A percentile compares a stretch with the other conserved stretches of the same genome.
phyloP scores from a whole-genome alignment of 1,140 invertebrate genomes.

The Diorhabda elongata region DNA sequence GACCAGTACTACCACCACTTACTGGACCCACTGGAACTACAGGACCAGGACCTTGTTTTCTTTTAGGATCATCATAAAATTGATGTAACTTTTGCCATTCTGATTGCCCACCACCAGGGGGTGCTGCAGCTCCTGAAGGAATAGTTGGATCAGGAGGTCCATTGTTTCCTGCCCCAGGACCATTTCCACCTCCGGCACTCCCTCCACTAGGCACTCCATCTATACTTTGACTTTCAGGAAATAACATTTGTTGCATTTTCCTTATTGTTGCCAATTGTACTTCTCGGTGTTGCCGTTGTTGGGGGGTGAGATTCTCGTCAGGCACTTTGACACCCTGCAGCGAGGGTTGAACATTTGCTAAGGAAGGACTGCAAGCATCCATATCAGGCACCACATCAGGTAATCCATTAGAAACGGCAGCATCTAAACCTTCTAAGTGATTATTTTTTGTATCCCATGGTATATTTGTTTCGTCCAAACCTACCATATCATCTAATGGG shows the following conservation, averaged over 20 bases:
- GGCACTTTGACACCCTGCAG: slow-evolving; percentile 83
- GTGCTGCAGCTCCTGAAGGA: slow-evolving; percentile 45
- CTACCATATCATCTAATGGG: slow-evolving; percentile 52
- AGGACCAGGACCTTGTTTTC: slow-evolving; percentile 23
- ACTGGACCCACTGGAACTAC: slow-evolving; percentile 35
- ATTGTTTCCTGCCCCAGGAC: slow-evolving; percentile 18
- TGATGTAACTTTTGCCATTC: slow-evolving; percentile 87
- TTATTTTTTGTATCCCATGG: slow-evolving; percentile 47
- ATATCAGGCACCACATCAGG: slow-evolving; percentile 44
- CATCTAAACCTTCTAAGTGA: slow-evolving; percentile 43
- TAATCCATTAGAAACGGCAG: slow-evolving; percentile 43
- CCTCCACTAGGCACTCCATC: slow-evolving; percentile 28
- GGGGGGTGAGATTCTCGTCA: slow-evolving; percentile 93
- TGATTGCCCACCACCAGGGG: slow-evolving; percentile 55
- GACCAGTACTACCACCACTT: slow-evolving; percentile 27
- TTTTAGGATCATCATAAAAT: slow-evolving; percentile 63
- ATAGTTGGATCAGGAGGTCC: slow-evolving; percentile 28
- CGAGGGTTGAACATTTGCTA: slow-evolving; percentile 56
- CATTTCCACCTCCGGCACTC: slow-evolving; percentile 12
- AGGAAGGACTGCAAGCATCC: slow-evolving; percentile 51
- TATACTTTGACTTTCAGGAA: slow-evolving; percentile 67
- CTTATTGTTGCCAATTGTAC: slow-evolving; percentile 85
- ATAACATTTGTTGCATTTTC: slow-evolving; percentile 89
- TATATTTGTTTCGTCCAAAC: slow-evolving; percentile 42
- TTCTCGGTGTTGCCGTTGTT: slow-evolving; percentile 89